Percentiles rank a stretch among this genome's conserved stretches.
These are phyloP conservation scores for Lutraria lutraria DNA, from an alignment of 2,888 invertebrate genomes.

Conservation along the genomic window DNA sequence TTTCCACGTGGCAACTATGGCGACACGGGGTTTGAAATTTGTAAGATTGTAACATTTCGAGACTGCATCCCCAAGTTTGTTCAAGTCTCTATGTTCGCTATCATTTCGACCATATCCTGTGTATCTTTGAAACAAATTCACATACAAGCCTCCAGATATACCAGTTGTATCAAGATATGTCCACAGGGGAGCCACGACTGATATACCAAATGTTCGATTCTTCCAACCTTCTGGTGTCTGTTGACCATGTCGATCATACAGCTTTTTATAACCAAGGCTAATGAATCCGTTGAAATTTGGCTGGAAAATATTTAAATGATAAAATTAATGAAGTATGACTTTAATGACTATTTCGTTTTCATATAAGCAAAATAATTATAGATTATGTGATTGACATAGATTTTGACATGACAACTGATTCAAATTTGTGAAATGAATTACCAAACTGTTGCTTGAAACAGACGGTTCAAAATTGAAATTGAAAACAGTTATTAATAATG, in stretches of 20 bases:
- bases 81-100: conserved; percentile 26
- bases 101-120: conserved; percentile 23
- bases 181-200: conserved; percentile 48
- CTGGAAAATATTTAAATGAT: background rate
- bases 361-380: background rate
- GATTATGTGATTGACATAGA: background rate
- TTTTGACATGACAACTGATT: background rate
- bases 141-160: conserved; percentile 37
- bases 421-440: background rate
- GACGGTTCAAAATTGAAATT: background rate
- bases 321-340: background rate
- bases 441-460: background rate
- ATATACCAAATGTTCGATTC: background rate
- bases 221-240: conserved; percentile 29
- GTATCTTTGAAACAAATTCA: conserved; percentile 30
- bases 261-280: conserved; percentile 20
- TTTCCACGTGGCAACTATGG: conserved; percentile 28
- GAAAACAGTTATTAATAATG: too few relatives aligned
- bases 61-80: conserved; percentile 9
- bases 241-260: conserved; percentile 37
- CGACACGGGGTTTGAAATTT: conserved; percentile 27
- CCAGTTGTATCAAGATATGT: conserved; percentile 36
- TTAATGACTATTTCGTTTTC: background rate
- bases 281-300: conserved; percentile 43
- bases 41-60: background rate